These are phyloP conservation scores for Mythimna impura DNA, from an alignment of 2,888 invertebrate genomes.

Conservation along the genomic window DNA sequence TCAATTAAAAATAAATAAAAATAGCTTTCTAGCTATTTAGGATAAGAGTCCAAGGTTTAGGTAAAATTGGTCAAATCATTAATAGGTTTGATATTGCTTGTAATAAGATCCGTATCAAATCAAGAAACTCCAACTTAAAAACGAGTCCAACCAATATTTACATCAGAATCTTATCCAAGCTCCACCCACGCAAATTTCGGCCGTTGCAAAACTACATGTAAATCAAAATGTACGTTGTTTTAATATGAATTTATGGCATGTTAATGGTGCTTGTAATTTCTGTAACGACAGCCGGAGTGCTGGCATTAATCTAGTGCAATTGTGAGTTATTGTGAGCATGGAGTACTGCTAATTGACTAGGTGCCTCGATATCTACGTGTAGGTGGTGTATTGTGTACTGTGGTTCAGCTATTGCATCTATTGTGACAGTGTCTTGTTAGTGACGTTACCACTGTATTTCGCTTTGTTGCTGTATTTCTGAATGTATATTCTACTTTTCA, in stretches of 20 bases:
- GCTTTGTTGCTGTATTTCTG: background rate
- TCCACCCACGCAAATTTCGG: conserved; percentile 52
- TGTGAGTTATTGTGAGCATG: conserved; percentile 68
- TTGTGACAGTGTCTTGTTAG: background rate
- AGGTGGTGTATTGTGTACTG: conserved; percentile 19
- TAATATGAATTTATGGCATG: conserved; percentile 66
- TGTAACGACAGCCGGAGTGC: conserved; percentile 56
- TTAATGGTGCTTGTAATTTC: conserved; percentile 66
- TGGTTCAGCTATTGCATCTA: background rate
- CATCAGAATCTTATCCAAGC: conserved; percentile 48
- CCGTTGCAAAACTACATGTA: conserved; percentile 57
- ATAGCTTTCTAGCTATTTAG: background rate
- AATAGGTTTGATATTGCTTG: conserved; percentile 5
- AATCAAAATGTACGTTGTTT: conserved; percentile 61
- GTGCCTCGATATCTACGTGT: conserved; percentile 31
- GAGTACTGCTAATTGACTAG: conserved; percentile 55
- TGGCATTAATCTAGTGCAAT: conserved; percentile 65
- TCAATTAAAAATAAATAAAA: background rate
- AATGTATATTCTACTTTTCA: no score
- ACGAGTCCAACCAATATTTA: conserved; percentile 39
- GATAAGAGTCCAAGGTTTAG: background rate
- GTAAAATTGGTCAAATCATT: background rate
- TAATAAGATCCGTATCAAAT: conserved; percentile 5
- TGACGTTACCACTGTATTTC: background rate
- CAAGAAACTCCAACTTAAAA: conserved; percentile 17